phyloP scores from a whole-genome alignment of 2,888 invertebrate genomes.

The Crossocerus cetratus region DNA sequence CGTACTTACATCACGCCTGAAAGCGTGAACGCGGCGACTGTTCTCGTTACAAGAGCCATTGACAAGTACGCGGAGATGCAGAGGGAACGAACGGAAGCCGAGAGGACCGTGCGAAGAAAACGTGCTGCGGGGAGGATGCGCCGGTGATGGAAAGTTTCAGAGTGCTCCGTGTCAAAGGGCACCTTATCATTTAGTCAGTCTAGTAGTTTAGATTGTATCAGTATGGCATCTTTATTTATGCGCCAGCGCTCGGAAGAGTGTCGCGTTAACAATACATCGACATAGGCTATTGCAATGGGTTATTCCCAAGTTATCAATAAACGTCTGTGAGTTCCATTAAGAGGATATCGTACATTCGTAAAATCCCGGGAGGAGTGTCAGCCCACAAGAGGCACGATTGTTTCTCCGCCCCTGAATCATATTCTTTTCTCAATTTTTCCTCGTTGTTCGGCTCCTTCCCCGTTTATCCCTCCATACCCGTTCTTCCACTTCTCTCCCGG shows the following conservation, averaged over 20 bases:
- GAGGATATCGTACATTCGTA: neutral
- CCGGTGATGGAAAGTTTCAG: no score
- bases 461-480: slow-evolving; percentile 3
- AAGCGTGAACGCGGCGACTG: slow-evolving; percentile 80
- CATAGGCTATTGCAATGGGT: no score
- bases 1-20: slow-evolving; percentile 81
- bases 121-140: no score
- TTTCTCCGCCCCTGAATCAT: slow-evolving; percentile 25
- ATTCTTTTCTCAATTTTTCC: slow-evolving; percentile 10
- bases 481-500: slow-evolving; percentile 25
- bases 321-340: neutral
- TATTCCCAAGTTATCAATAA: no score
- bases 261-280: no score
- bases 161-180: no score
- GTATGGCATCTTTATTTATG: no score
- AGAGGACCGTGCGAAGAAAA: no score
- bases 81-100: slow-evolving; percentile 2
- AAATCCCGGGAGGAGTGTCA: neutral
- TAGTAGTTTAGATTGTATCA: no score
- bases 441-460: slow-evolving; percentile 5
- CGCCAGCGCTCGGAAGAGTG: no score
- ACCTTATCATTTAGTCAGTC: no score
- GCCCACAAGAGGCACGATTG: neutral
- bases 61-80: slow-evolving; percentile 78
- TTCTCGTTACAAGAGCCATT: slow-evolving; percentile 81